Conservation (phyloP, 2,888 invertebrate species). For the Eupithecia centaureata region DNA sequence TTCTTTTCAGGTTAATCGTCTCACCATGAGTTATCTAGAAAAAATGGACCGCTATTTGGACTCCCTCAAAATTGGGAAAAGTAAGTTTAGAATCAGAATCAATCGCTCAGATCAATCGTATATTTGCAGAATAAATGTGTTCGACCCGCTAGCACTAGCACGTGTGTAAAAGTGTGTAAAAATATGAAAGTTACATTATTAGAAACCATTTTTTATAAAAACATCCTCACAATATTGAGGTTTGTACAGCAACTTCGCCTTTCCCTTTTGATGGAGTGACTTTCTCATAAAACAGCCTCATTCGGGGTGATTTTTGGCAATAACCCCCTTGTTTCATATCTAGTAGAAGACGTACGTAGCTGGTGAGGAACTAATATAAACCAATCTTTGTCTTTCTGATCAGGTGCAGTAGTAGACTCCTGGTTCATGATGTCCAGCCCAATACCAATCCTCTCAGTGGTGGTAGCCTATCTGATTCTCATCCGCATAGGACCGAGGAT, state of each 20-base stretch:
- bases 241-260: too few species aligned
- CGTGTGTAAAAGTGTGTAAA: too few species aligned
- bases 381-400: not conserved
- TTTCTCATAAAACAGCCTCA: too few species aligned
- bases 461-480: conserved; percentile 86
- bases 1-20: conserved; percentile 54
- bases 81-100: too few species aligned
- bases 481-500: conserved; percentile 89
- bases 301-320: not conserved
- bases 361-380: not conserved
- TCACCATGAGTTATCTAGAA: conserved; percentile 73
- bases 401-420: conserved; percentile 89
- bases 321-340: not conserved
- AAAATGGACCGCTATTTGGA: conserved; percentile 77
- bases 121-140: too few species aligned
- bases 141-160: too few species aligned
- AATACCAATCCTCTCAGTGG: conserved; percentile 86
- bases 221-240: too few species aligned
- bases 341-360: too few species aligned
- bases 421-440: conserved; percentile 93
- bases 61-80: conserved; percentile 77
- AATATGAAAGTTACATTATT: too few species aligned
- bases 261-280: too few species aligned
- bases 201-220: too few species aligned
- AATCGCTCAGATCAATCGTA: too few species aligned